Evolutionary conservation across 2,888 invertebrate genomes (phyloP).

Genomic region (Labia minor): DNA sequence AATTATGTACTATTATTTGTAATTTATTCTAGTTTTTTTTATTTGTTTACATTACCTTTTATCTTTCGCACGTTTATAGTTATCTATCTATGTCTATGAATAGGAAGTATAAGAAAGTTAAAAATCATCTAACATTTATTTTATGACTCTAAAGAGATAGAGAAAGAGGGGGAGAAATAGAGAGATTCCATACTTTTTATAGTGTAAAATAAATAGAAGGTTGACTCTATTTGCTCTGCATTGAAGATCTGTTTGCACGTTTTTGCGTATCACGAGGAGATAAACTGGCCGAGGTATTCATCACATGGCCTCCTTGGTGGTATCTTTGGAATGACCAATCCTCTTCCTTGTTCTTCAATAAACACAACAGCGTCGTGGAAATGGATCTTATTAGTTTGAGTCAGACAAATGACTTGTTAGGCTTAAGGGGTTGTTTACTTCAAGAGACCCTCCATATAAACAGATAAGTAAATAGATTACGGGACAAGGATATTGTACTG

Average conservation of each 20-base stretch:
- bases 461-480: constrained; percentile 1
- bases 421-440: not conserved
- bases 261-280: not conserved
- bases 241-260: not conserved
- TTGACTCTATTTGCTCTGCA: too few relatives aligned
- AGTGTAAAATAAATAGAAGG: too few relatives aligned
- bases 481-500: not conserved
- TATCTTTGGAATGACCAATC: not conserved
- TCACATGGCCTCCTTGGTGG: not conserved
- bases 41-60: too few relatives aligned
- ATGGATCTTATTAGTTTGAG: not conserved
- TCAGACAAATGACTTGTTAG: constrained; percentile 1
- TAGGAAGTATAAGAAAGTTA: too few relatives aligned
- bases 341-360: not conserved
- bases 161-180: too few relatives aligned
- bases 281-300: not conserved
- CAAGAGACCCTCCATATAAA: not conserved
- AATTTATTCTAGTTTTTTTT: too few relatives aligned
- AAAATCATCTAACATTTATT: too few relatives aligned
- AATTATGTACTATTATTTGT: too few relatives aligned
- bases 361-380: not conserved
- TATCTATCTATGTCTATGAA: too few relatives aligned
- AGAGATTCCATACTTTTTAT: too few relatives aligned
- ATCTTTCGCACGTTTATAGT: too few relatives aligned
- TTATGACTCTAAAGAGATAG: too few relatives aligned